A percentile compares a stretch with the other conserved stretches of the same genome.
These are phyloP conservation scores for Megaceryle maxima DNA, from an alignment of 2,113 vertebrate genomes.

Conservation along the genomic window DNA sequence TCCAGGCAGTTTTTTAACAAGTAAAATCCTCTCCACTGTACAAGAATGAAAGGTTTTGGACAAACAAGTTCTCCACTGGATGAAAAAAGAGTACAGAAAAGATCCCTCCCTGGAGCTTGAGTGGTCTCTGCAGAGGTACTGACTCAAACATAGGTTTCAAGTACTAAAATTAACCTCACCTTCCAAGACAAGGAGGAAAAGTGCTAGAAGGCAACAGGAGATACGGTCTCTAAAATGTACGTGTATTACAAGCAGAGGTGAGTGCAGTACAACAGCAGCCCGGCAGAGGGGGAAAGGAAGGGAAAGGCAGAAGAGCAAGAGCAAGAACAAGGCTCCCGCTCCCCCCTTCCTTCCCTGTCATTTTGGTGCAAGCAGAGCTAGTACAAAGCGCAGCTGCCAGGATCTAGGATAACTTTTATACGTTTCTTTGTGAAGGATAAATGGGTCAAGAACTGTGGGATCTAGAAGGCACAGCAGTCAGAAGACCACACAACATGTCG, in stretches of 20 bases:
- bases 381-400: neutral
- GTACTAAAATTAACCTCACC: neutral
- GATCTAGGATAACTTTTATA: neutral
- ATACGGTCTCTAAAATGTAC: neutral
- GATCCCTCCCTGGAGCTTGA: neutral
- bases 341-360: neutral
- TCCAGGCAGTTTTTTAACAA: neutral
- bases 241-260: accelerated
- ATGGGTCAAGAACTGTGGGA: neutral
- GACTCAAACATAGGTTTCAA: neutral
- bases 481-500: neutral
- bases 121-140: neutral
- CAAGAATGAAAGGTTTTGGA: neutral
- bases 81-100: neutral
- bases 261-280: neutral
- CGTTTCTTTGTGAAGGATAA: neutral
- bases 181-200: neutral
- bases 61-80: neutral
- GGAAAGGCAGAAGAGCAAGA: neutral
- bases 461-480: neutral
- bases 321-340: too few species aligned
- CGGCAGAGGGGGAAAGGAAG: conserved; percentile 1
- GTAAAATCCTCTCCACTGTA: neutral
- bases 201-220: neutral
- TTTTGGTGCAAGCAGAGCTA: neutral